Evolutionary conservation across 1,140 invertebrate species (phyloP).

Genomic region (Rhopalosiphum maidis): DNA sequence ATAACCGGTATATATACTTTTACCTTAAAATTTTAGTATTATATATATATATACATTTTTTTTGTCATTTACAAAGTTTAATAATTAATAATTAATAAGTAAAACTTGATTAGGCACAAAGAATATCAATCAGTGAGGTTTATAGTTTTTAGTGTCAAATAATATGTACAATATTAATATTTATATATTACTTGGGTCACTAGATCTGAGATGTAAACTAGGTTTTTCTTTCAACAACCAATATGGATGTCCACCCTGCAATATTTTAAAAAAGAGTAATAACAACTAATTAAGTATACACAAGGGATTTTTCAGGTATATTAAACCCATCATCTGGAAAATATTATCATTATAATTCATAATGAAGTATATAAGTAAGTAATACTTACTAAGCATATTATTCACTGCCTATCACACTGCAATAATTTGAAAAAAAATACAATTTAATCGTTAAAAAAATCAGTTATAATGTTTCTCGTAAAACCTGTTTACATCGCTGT

Average conservation of each 20-base stretch:
- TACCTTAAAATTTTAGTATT: too few species aligned
- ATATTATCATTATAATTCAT: background rate
- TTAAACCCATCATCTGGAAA: background rate
- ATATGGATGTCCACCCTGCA: slow-evolving; percentile 48
- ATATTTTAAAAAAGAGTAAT: background rate
- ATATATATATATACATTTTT: too few species aligned
- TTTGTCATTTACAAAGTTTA: too few species aligned
- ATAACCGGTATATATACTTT: too few species aligned
- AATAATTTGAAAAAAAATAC: background rate
- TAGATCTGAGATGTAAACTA: background rate
- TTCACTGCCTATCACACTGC: background rate
- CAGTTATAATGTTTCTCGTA: background rate
- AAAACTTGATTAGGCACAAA: background rate
- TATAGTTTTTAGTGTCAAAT: background rate
- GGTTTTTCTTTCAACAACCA: slow-evolving; percentile 46
- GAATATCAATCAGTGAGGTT: background rate
- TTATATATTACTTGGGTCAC: slow-evolving; percentile 45
- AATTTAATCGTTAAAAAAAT: background rate
- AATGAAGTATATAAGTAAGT: background rate
- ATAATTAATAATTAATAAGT: background rate
- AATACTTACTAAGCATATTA: background rate
- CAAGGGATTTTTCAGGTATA: background rate
- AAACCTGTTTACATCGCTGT: background rate
- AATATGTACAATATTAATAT: background rate
- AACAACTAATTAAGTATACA: background rate